These are phyloP conservation scores for Moxostoma hubbsi DNA, from an alignment of 2,797 vertebrate species.

Conservation along the genomic window DNA sequence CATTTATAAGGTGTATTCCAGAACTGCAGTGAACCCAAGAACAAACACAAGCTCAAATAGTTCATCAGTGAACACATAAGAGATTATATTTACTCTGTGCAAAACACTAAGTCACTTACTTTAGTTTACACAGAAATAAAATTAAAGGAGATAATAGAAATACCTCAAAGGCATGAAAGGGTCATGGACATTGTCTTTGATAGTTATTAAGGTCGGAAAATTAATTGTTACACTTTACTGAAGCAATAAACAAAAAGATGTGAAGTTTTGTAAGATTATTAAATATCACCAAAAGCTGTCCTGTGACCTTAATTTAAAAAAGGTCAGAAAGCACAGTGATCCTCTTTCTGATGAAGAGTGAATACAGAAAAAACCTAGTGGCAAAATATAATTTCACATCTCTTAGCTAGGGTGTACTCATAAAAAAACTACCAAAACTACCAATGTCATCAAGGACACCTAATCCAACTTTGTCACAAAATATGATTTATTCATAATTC, in stretches of 20 bases:
- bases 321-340: background rate
- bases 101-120: conserved; percentile 28
- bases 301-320: background rate
- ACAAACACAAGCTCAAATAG: conserved; percentile 24
- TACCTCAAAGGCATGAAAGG: conserved; percentile 13
- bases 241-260: conserved; percentile 10
- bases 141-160: conserved; percentile 33
- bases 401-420: background rate
- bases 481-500: conserved; percentile 4
- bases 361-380: background rate
- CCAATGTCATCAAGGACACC: conserved; percentile 25
- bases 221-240: background rate
- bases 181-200: conserved; percentile 12
- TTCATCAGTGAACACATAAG: conserved; percentile 14
- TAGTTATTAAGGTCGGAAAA: conserved; percentile 7
- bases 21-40: background rate
- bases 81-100: conserved; percentile 37
- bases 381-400: conserved; percentile 11
- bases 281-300: too few species aligned
- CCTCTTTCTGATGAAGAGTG: background rate
- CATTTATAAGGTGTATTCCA: background rate
- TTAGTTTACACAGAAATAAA: conserved; percentile 32
- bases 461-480: conserved; percentile 1
- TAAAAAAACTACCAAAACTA: conserved; percentile 33
- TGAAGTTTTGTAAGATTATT: background rate